A percentile compares a stretch with the other conserved stretches of the same genome.
phyloP scores from a whole-genome alignment of 2,888 invertebrate genomes.

The Napeogenes inachia region DNA sequence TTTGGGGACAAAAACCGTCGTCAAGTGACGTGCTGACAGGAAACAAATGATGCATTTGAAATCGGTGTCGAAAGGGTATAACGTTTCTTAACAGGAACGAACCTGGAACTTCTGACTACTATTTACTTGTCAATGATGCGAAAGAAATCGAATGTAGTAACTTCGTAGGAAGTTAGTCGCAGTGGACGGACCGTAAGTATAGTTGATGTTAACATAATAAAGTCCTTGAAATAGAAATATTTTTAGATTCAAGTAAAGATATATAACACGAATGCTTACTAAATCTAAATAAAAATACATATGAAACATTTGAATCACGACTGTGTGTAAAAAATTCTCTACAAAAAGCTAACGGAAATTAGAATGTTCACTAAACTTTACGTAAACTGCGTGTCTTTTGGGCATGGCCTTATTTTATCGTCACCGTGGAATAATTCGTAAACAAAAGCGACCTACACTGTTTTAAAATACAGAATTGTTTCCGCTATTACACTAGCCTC shows the following conservation, averaged over 20 bases:
- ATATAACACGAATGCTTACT: conserved; percentile 7
- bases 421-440: conserved; percentile 41
- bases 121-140: conserved; percentile 17
- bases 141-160: neutral
- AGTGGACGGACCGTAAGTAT: neutral
- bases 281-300: conserved; percentile 6
- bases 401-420: conserved; percentile 28
- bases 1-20: conserved; percentile 58
- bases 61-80: conserved; percentile 36
- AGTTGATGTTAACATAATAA: neutral
- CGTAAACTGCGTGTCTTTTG: conserved; percentile 36
- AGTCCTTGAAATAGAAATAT: neutral
- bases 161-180: neutral
- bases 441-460: conserved; percentile 51
- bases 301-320: conserved; percentile 11
- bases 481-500: conserved; percentile 63
- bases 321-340: conserved; percentile 13
- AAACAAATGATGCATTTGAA: conserved; percentile 66
- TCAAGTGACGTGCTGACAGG: conserved; percentile 61
- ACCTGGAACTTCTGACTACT: conserved; percentile 8
- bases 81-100: conserved; percentile 25
- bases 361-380: conserved; percentile 21
- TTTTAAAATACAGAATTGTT: conserved; percentile 70
- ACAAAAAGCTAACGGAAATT: conserved; percentile 20
- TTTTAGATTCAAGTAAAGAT: neutral